These are phyloP conservation scores for Dynastes grantii DNA, from an alignment of 2,888 invertebrate species.

Conservation along the genomic window DNA sequence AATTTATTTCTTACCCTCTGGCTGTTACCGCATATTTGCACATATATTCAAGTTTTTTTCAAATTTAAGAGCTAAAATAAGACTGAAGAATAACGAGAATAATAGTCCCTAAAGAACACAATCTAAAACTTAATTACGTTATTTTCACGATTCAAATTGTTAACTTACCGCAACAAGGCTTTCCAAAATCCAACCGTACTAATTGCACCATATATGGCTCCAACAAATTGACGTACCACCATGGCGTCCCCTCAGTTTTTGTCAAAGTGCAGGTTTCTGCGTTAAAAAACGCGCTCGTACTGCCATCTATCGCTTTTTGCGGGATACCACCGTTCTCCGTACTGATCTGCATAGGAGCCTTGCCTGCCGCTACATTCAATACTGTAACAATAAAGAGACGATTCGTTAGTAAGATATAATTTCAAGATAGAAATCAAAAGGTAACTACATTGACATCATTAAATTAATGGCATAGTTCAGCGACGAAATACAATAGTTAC, in stretches of 20 bases:
- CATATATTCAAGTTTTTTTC: no score
- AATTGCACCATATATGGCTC: slow-evolving; percentile 97
- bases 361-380: slow-evolving; percentile 93
- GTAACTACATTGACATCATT: background rate
- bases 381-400: slow-evolving; percentile 75
- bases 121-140: no score
- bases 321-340: slow-evolving; percentile 88
- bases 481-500: background rate
- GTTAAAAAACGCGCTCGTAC: slow-evolving; percentile 87
- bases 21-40: no score
- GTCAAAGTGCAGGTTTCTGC: slow-evolving; percentile 91
- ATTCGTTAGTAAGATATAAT: no score
- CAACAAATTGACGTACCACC: slow-evolving; percentile 96
- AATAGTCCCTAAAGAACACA: no score
- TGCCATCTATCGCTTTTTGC: slow-evolving; percentile 93
- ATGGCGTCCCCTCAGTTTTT: slow-evolving; percentile 86
- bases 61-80: no score
- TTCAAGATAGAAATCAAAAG: background rate
- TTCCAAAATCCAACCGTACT: slow-evolving; percentile 92
- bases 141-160: no score
- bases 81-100: no score
- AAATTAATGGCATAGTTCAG: background rate
- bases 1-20: no score
- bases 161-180: slow-evolving; percentile 90
- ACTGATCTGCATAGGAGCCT: slow-evolving; percentile 95